Conservation (phyloP, 2,113 vertebrate genomes). For the Prunella fulvescens region DNA sequence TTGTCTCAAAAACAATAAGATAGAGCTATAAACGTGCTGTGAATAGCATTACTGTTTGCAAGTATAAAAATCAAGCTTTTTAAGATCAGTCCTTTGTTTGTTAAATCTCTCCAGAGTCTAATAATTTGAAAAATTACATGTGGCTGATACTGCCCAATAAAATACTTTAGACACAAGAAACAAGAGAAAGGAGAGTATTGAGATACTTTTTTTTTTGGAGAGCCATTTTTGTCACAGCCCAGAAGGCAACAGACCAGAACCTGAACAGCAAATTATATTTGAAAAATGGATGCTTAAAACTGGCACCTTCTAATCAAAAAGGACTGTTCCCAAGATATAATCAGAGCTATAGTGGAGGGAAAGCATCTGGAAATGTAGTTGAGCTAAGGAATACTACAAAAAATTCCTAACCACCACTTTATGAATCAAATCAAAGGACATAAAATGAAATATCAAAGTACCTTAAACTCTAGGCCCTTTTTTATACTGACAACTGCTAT, state of each 20-base stretch:
- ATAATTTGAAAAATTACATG: background rate
- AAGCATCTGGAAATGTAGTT: slow-evolving; percentile 15
- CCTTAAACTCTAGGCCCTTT: background rate
- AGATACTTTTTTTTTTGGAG: background rate
- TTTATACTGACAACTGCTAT: background rate
- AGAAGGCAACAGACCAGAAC: background rate
- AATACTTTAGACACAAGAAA: background rate
- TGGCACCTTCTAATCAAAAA: background rate
- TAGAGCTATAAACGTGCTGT: background rate
- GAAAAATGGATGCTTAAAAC: background rate
- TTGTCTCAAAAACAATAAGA: background rate
- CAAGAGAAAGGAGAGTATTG: background rate
- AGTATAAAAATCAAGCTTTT: background rate
- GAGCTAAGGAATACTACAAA: background rate
- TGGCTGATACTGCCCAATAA: background rate
- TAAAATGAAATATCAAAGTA: slow-evolving; percentile 33
- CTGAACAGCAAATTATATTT: background rate
- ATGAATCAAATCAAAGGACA: slow-evolving; percentile 7
- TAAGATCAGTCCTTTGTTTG: background rate
- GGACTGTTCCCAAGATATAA: background rate
- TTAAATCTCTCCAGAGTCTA: background rate
- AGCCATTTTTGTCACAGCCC: background rate
- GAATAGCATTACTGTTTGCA: background rate
- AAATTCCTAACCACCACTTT: background rate
- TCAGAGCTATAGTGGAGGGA: background rate